Conservation (phyloP, 2,888 invertebrate genomes). For the Papilio demoleus region DNA sequence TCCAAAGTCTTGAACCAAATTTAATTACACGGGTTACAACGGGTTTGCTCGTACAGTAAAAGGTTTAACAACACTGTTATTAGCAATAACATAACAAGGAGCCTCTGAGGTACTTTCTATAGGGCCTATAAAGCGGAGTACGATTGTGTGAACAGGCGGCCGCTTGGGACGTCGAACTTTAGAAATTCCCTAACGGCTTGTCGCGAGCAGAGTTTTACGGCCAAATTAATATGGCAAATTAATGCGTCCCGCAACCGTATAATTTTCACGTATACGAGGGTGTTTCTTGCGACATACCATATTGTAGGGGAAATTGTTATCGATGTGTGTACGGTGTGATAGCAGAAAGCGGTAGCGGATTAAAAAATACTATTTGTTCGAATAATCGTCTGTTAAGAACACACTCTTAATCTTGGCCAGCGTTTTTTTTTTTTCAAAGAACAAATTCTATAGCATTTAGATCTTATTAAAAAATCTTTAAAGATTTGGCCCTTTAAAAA, state of each 20-base stretch:
- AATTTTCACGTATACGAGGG: constrained; percentile 77
- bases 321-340: constrained; percentile 35
- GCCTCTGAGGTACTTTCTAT: constrained; percentile 66
- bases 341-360: constrained; percentile 30
- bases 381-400: no score
- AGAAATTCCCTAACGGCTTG: constrained; percentile 75
- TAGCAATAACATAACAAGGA: constrained; percentile 69
- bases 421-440: no score
- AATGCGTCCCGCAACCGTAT: constrained; percentile 81
- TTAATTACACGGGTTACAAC: constrained; percentile 25
- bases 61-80: constrained; percentile 67
- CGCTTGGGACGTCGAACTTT: constrained; percentile 79
- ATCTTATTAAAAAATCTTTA: no score
- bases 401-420: no score
- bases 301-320: constrained; percentile 44
- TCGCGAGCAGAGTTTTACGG: constrained; percentile 83
- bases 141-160: constrained; percentile 79
- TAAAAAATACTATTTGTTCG: neutral
- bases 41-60: constrained; percentile 46
- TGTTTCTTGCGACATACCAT: constrained; percentile 72
- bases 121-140: constrained; percentile 64
- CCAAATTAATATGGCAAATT: constrained; percentile 85
- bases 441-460: no score
- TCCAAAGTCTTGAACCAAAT: constrained; percentile 23
- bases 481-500: no score